A percentile compares a stretch with the other conserved stretches of the same genome.
These are phyloP conservation scores for Scaptomyza tumidula DNA, from an alignment of 2,888 invertebrate genomes.

Conservation along the genomic window DNA sequence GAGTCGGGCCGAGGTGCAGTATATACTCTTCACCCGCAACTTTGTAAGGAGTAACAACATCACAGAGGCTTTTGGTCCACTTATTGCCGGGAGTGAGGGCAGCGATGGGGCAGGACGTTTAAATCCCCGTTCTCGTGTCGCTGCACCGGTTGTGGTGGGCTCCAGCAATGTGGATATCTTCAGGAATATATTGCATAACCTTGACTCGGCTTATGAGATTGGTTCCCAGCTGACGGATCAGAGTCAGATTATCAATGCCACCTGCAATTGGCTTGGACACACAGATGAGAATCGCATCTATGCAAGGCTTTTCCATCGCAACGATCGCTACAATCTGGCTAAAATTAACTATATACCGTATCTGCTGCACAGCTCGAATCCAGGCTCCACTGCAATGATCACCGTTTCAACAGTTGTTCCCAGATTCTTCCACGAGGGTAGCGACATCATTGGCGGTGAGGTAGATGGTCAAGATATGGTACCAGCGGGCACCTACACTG, in stretches of 20 bases:
- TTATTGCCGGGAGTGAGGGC: constrained; percentile 83
- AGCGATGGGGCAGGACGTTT: constrained; percentile 87
- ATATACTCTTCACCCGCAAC: constrained; percentile 93
- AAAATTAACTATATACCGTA: constrained; percentile 96
- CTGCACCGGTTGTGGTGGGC: constrained; percentile 95
- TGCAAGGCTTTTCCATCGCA: constrained; percentile 91
- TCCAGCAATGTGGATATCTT: constrained; percentile 95
- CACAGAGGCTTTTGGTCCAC: constrained; percentile 91
- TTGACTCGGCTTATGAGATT: constrained; percentile 95
- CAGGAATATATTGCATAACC: constrained; percentile 96
- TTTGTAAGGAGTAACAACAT: constrained; percentile 94
- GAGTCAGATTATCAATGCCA: constrained; percentile 96
- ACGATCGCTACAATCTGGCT: constrained; percentile 97
- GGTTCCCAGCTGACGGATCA: constrained; percentile 98
- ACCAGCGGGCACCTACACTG: constrained; percentile 93
- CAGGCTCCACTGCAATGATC: constrained; percentile 93
- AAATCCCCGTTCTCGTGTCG: constrained; percentile 95
- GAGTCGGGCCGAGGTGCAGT: constrained; percentile 92
- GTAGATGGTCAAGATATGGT: constrained; percentile 95
- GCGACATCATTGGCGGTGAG: constrained; percentile 93
- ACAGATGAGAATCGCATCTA: constrained; percentile 90
- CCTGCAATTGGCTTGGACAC: constrained; percentile 96
- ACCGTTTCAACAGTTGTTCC: constrained; percentile 91
- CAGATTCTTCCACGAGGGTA: constrained; percentile 89
- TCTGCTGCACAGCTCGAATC: constrained; percentile 94